These are phyloP conservation scores for Sericinus montela DNA, from an alignment of 2,888 invertebrate species.

Conservation along the genomic window DNA sequence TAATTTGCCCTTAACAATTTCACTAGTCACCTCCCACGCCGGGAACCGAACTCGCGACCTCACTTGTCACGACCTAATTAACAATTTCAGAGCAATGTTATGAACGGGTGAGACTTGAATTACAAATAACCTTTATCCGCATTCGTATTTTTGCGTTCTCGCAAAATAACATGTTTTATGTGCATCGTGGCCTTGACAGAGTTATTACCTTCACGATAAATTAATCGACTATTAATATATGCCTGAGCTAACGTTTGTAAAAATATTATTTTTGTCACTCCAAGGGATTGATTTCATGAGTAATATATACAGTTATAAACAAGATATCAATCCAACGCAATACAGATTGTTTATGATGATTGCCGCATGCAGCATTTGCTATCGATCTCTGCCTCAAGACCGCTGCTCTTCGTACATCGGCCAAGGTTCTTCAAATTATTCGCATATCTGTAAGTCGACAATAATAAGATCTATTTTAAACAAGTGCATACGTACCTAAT, in stretches of 20 bases:
- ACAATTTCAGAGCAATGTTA: not conserved
- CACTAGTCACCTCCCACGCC: conserved; percentile 19
- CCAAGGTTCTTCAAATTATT: conserved; percentile 39
- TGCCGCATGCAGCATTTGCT: conserved; percentile 39
- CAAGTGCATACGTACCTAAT: conserved; percentile 17
- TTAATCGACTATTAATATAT: too few relatives aligned
- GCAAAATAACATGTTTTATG: conserved; percentile 11
- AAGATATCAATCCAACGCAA: conserved; percentile 4
- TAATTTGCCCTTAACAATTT: conserved; percentile 13
- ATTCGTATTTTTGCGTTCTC: conserved; percentile 4
- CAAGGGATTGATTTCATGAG: too few relatives aligned
- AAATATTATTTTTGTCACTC: too few relatives aligned
- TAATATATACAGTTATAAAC: too few relatives aligned
- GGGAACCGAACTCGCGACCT: conserved; percentile 21
- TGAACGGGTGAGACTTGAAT: not conserved
- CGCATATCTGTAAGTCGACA: conserved; percentile 11
- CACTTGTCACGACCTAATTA: conserved; percentile 20
- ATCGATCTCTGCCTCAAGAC: conserved; percentile 36
- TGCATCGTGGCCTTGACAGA: conserved; percentile 15
- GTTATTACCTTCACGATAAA: conserved; percentile 8
- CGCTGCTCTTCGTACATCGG: conserved; percentile 43
- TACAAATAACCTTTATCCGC: not conserved
- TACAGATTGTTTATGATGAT: conserved; percentile 34
- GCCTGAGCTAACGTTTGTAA: too few relatives aligned
- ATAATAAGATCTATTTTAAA: conserved; percentile 20